Evolutionary conservation across 2,888 invertebrate species (phyloP).

Genomic region (Hypena proboscidalis): DNA sequence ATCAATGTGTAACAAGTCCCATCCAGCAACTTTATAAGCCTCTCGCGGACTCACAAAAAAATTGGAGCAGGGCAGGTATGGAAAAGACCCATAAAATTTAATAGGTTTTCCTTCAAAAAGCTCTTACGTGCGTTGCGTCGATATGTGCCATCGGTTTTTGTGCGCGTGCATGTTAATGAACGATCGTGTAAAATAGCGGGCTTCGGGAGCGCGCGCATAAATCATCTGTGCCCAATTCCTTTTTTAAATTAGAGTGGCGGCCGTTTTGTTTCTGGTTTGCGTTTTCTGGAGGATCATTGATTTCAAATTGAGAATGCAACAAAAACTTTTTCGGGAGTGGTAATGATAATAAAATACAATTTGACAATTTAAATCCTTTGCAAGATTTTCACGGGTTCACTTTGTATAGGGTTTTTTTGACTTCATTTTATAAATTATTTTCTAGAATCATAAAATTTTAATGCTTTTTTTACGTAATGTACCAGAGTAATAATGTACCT

Average conservation of each 20-base stretch:
- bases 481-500: no score
- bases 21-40: constrained; percentile 51
- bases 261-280: no score
- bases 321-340: no score
- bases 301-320: no score
- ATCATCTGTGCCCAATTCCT: constrained; percentile 42
- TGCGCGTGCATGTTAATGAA: constrained; percentile 60
- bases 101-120: constrained; percentile 82
- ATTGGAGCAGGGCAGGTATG: constrained; percentile 82
- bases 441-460: no score
- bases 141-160: constrained; percentile 66
- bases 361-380: no score
- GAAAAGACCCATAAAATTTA: constrained; percentile 83
- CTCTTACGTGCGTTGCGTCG: constrained; percentile 73
- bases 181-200: constrained; percentile 54
- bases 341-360: no score
- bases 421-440: no score
- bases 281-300: no score
- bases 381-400: no score
- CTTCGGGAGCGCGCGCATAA: constrained; percentile 42
- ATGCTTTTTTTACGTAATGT: no score
- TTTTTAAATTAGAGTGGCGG: constrained; percentile 11
- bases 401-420: no score
- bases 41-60: constrained; percentile 63
- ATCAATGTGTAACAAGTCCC: constrained; percentile 27